phyloP scores from a whole-genome alignment of 2,888 invertebrate species.

The Lymantria monacha region DNA sequence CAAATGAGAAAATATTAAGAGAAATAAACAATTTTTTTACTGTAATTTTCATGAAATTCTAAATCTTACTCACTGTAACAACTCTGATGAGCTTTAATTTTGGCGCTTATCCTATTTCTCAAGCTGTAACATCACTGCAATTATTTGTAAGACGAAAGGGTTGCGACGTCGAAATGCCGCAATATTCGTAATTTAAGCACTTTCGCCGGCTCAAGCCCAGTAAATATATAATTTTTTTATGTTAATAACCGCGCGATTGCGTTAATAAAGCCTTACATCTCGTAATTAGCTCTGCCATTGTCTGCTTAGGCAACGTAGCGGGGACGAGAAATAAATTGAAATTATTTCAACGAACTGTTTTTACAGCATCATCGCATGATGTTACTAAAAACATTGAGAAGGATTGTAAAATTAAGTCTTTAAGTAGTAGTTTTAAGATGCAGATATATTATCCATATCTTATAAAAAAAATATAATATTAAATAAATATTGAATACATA shows the following conservation, averaged over 20 bases:
- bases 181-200: constrained; percentile 80
- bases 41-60: constrained; percentile 38
- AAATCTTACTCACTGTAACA: constrained; percentile 64
- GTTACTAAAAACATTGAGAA: constrained; percentile 12
- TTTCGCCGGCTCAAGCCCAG: constrained; percentile 58
- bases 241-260: constrained; percentile 79
- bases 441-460: too few species aligned
- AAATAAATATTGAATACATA: too few species aligned
- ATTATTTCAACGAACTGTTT: constrained; percentile 51
- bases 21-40: too few species aligned
- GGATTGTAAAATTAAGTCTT: too few species aligned
- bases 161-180: constrained; percentile 71
- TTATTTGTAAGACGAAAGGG: constrained; percentile 77
- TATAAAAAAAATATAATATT: too few species aligned
- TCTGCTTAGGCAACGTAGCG: constrained; percentile 63
- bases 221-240: constrained; percentile 83
- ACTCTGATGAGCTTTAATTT: constrained; percentile 74
- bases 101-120: constrained; percentile 69
- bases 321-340: constrained; percentile 57
- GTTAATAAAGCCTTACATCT: constrained; percentile 81
- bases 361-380: constrained; percentile 32
- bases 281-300: constrained; percentile 74
- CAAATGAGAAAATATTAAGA: constrained; percentile 24
- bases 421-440: too few species aligned
- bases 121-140: constrained; percentile 69